phyloP scores from a whole-genome alignment of 2,797 vertebrate species.

The Enteromius fasciolatus region DNA sequence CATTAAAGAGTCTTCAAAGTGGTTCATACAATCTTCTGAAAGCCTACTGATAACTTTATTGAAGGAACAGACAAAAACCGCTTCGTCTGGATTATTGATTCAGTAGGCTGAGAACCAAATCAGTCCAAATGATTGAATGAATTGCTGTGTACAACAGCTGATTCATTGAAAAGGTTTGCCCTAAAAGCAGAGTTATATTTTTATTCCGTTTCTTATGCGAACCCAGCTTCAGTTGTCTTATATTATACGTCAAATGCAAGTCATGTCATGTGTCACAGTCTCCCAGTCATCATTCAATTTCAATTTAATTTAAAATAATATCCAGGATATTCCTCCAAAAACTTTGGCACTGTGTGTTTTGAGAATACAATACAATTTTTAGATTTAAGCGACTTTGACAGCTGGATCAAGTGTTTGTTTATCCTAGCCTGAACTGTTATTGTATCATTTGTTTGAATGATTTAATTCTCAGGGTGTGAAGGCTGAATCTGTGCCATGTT shows the following conservation, averaged over 20 bases:
- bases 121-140: not conserved
- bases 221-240: not conserved
- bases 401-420: slow-evolving; percentile 15
- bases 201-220: not conserved
- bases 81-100: not conserved
- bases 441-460: slow-evolving; percentile 4
- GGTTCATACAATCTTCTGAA: not conserved
- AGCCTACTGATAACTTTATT: not conserved
- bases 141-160: not conserved
- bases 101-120: not conserved
- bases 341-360: not conserved
- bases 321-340: not conserved
- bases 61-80: not conserved
- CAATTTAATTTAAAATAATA: too few species aligned
- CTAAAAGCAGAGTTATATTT: not conserved
- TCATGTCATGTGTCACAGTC: too few species aligned
- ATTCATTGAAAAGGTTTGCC: not conserved
- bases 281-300: too few species aligned
- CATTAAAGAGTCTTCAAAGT: not conserved
- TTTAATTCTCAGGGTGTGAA: not conserved
- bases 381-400: not conserved
- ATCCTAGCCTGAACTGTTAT: slow-evolving; percentile 12
- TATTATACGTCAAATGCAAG: not conserved
- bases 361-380: not conserved
- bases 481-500: slow-evolving; percentile 6